Conservation (phyloP, 2,797 vertebrate species). For the Pangasius djambal region DNA sequence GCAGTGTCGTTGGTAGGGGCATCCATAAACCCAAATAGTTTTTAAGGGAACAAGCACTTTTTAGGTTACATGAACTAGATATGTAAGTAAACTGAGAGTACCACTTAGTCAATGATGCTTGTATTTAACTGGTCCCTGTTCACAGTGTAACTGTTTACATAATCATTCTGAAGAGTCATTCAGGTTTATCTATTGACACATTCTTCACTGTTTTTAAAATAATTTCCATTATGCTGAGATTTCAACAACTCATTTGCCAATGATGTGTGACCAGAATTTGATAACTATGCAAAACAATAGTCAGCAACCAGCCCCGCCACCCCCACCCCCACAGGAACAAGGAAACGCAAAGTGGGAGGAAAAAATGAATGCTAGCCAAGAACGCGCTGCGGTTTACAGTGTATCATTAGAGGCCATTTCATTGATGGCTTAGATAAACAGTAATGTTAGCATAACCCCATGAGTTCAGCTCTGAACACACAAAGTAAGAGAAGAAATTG, state of each 20-base stretch:
- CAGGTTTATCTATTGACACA: not conserved
- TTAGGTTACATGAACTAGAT: not conserved
- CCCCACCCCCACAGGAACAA: not conserved
- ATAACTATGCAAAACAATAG: slow-evolving; percentile 54
- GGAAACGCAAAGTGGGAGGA: slow-evolving; percentile 37
- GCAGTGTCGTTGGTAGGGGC: not conserved
- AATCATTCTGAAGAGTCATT: not conserved
- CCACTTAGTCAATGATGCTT: not conserved
- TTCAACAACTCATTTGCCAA: slow-evolving; percentile 43
- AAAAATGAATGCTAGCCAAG: slow-evolving; percentile 56
- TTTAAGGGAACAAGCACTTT: not conserved
- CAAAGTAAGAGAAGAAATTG: slow-evolving; percentile 26
- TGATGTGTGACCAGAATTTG: slow-evolving; percentile 42
- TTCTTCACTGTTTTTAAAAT: not conserved
- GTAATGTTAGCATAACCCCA: slow-evolving; percentile 59
- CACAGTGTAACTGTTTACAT: not conserved
- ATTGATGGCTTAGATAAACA: slow-evolving; percentile 60
- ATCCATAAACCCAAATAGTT: not conserved
- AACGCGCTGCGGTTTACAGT: slow-evolving; percentile 56
- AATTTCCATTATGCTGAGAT: slow-evolving; percentile 29
- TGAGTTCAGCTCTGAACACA: slow-evolving; percentile 38
- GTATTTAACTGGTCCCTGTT: not conserved
- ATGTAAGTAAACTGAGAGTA: not conserved
- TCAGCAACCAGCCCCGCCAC: slow-evolving; percentile 24
- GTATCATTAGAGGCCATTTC: slow-evolving; percentile 62